Evolutionary conservation across 2,888 invertebrate genomes (phyloP).

Genomic region (Myathropa florea): DNA sequence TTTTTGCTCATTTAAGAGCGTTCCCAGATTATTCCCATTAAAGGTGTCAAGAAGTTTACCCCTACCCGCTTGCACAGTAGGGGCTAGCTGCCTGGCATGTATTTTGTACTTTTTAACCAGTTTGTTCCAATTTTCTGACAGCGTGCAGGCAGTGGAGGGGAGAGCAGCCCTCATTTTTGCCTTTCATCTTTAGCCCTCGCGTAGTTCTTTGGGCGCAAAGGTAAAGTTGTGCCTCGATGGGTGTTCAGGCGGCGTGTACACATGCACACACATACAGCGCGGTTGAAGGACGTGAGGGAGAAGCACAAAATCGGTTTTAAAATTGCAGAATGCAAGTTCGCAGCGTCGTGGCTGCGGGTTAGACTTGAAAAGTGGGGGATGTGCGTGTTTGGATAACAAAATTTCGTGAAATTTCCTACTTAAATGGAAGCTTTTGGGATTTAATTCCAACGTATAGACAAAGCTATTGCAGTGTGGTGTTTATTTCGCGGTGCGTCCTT

Average conservation of each 20-base stretch:
- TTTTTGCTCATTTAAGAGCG: constrained; percentile 49
- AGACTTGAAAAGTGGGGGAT: background rate
- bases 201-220: constrained; percentile 8
- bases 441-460: constrained; percentile 23
- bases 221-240: constrained; percentile 36
- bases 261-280: background rate
- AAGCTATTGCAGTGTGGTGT: background rate
- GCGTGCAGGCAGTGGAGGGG: background rate
- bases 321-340: constrained; percentile 17
- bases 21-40: constrained; percentile 31
- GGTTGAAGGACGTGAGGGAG: constrained; percentile 27
- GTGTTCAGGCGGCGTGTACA: constrained; percentile 24
- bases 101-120: constrained; percentile 61
- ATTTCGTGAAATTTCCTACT: constrained; percentile 26
- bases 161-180: constrained; percentile 6
- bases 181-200: constrained; percentile 17
- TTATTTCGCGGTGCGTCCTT: background rate
- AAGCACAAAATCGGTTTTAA: constrained; percentile 42
- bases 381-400: constrained; percentile 46
- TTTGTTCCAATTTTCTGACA: constrained; percentile 47
- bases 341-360: background rate
- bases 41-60: constrained; percentile 62
- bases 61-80: constrained; percentile 31
- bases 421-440: constrained; percentile 27
- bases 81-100: constrained; percentile 35